Base-by-base conservation (phyloP, 2,888 invertebrate species). In the Aphidoletes aphidimyza region DNA sequence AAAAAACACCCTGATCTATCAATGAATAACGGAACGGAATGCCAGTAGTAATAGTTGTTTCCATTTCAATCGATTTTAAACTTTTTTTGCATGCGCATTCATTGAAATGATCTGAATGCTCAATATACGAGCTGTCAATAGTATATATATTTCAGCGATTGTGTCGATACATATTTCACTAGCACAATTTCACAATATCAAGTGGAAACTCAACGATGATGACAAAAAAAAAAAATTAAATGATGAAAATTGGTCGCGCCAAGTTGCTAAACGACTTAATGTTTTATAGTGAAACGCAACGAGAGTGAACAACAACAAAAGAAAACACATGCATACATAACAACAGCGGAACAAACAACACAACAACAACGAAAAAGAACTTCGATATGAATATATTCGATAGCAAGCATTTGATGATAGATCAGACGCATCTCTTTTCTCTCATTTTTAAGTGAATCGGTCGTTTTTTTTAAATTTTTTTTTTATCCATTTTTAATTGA, bases 401-500 rank as follows among this genome's bases (percentile, higher is more conserved):
- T 54, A 11, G 26, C n/a, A 30, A 17, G 54, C 22, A n/a, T 26
- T 69, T 69, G 8, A 69, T 69, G 69, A 17, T n/a, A n/a, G 17
- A 69, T 69, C 34, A 8, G 69, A 3, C 34, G 69, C 69, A 34
- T 69, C 14, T 69, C 69, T 69, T 30, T 69, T 47, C n/a, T 69
- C 30, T 69, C 69, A 34, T 69, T 69, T 69, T 9, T 14, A 17
- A n/a, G 22, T 26, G 6, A 26, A 2, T 54, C 54, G 54, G 3
- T 54, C 22, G 2, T 54, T 22, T 54, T 54, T 54, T 26, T 26
- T 22, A 22, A 54, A n/a, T n/a, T n/a, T n/a, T n/a, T n/a, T n/a
- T n/a, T 54, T 54, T 54, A 54, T 54, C 14, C 69, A 69, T 30
- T 69, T 69, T 69, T 69, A 69, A 69, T 69, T 69, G 69, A 69